Evolutionary conservation across 2,113 vertebrate genomes (phyloP).

Genomic region (Solea solea): DNA sequence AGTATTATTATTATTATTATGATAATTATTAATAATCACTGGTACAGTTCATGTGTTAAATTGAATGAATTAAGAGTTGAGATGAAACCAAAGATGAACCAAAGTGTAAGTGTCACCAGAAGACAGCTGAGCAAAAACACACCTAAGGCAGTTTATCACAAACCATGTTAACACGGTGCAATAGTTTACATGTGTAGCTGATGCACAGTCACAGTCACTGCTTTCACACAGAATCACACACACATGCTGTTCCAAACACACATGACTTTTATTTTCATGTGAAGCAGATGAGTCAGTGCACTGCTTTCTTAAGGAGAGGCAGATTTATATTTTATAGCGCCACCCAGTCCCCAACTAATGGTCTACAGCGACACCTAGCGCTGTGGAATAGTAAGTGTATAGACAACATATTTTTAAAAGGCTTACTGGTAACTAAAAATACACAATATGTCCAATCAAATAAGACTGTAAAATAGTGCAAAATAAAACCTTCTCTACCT

Average conservation of each 20-base stretch:
- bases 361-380: too few relatives aligned
- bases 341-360: background rate
- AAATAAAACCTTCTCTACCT: too few relatives aligned
- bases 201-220: slow-evolving; percentile 42
- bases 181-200: too few relatives aligned
- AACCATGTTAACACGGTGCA: slow-evolving; percentile 65
- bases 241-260: slow-evolving; percentile 16
- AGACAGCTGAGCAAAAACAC: slow-evolving; percentile 34
- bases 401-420: too few relatives aligned
- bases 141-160: slow-evolving; percentile 61
- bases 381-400: too few relatives aligned
- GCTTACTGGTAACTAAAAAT: too few relatives aligned
- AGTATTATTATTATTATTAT: too few relatives aligned
- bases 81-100: slow-evolving; percentile 32
- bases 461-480: too few relatives aligned
- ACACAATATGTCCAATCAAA: too few relatives aligned
- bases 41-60: background rate
- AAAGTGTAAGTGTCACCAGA: slow-evolving; percentile 61
- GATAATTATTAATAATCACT: too few relatives aligned
- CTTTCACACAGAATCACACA: slow-evolving; percentile 4
- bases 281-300: too few relatives aligned
- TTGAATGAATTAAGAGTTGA: background rate
- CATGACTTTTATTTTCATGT: slow-evolving; percentile 13
- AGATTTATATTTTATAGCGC: background rate
- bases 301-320: background rate